Base-by-base conservation (phyloP, 2,113 vertebrate genomes). In the Mustelus asterias region DNA sequence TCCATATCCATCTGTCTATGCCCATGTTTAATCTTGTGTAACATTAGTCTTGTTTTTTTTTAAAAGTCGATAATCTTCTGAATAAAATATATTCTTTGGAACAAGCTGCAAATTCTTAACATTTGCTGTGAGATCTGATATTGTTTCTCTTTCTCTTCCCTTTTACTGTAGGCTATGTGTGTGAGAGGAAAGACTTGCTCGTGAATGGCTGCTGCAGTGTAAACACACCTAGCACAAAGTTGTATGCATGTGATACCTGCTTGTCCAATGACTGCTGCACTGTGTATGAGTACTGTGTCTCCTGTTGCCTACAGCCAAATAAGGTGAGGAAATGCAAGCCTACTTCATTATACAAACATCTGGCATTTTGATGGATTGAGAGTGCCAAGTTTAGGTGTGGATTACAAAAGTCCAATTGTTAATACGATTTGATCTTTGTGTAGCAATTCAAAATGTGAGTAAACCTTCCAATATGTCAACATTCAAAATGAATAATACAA, bases 301-400 rank as follows among this genome's bases (percentile, higher is more conserved):
- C 99, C 96, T 99, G 99, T 96, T 99, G 99, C 97, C 98, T 99
- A 65, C 99, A 99, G 97, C 99, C 99, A 85, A 98, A 97, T 97
- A 99, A 99, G 98, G 99, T 99, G 33, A 96, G 95, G 54, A 96
- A 90, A 26, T 96, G 60, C 96, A 96, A 83, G 69, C 26, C 37
- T 60, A 5, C 29, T 95, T 22, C 22, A 48, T 24, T 41, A 8
- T 94, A 44, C 72, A 69, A 6, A n/a, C 86, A 72, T 90, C 26
- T 54, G 44, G 29, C n/a, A 9, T 22, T 69, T 37, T 95, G 58
- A 41, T 20, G 29, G 69, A 83, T 83, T 95, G 41, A 85, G 5
- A 78, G 37, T 67, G 60, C 3, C 29, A 54, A 54, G n/a, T 92
- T 26, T n/a, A 63, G 18, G 65, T 44, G 22, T 94, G n/a, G 7